Evolutionary conservation across 1,140 invertebrate species (phyloP).

Genomic region (Microplitis demolitor): DNA sequence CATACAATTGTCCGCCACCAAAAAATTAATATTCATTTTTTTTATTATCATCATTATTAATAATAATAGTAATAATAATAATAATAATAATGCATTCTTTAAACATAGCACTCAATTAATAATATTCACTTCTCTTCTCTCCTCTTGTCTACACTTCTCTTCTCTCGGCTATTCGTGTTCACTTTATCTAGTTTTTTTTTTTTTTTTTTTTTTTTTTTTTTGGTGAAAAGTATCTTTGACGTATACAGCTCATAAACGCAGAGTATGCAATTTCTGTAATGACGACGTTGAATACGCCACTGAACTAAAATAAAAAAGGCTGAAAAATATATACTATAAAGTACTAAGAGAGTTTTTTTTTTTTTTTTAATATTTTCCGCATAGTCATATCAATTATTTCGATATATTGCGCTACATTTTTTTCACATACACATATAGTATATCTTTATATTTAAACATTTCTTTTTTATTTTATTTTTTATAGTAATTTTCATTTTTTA

Average conservation of each 20-base stretch:
- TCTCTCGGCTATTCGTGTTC: not conserved
- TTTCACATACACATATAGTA: not conserved
- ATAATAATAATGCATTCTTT: not conserved
- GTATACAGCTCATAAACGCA: constrained; percentile 3
- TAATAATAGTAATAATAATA: no score
- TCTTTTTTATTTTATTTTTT: not conserved
- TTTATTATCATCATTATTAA: not conserved
- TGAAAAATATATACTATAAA: not conserved
- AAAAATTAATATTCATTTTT: not conserved
- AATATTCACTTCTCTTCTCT: constrained; percentile 17
- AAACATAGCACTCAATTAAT: not conserved
- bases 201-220: constrained; percentile 1
- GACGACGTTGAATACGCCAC: not conserved
- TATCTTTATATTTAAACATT: not conserved
- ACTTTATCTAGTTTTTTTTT: not conserved
- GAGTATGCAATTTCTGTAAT: not conserved
- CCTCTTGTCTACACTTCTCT: constrained; percentile 14
- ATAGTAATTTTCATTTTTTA: not conserved
- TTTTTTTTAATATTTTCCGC: no score
- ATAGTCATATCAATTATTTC: no score
- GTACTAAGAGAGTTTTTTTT: no score
- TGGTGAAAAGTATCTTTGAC: not conserved
- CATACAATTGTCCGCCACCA: constrained; percentile 52
- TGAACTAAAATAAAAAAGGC: not conserved
- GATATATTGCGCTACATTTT: no score